Base-by-base conservation (phyloP, 2,888 invertebrate species). In the Ichneumon xanthorius region DNA sequence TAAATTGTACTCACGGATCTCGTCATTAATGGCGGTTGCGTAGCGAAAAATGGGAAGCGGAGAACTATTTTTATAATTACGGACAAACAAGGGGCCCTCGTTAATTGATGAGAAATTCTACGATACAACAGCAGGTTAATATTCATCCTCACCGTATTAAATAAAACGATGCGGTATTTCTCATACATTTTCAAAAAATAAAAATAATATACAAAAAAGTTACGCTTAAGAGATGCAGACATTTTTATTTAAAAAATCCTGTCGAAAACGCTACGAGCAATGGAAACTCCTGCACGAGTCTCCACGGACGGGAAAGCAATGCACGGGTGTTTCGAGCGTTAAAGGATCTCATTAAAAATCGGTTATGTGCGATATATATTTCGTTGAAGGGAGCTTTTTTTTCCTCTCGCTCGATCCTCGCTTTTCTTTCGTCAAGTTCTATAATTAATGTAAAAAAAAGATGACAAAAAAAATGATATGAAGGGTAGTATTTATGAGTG, bases 261-360 rank as follows among this genome's bases (percentile, higher is more conserved):
- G 58, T 58, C 14, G 22, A 26, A 68, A 40, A 67, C 37, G 22
- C 16, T 45, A 16, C 40, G 67, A 68, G 45, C 45, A 5, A 45
- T 19, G 14, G 22, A 68, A 68, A 68, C 22, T 58, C 58, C 26
- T 58, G 26, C 11, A 37, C 19, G 65, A 65, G 33, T 14, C n/a
- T 45, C 45, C 45, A 16, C 6, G 45, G 45, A 5, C 48, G 26
- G n/a, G 33, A 4, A 4, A 65, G 68, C 68, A 26, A 4, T 16
- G 11, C 14, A 14, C 26, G 14, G 11, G 11, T 4, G 26, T 22
- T 58, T 26, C 4, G 58, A 58, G 58, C 26, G 37, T 33, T 30
- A 9, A 37, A 63, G 63, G n/a, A 63, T 63, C 63, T 63, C 63
- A 63, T 63, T 63, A 63, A 63, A 63, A 63, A 58, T 58, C 58